A percentile compares a stretch with the other conserved stretches of the same genome.
Conservation (phyloP, 2,888 invertebrate species). For the Drosophila percnosoma region DNA sequence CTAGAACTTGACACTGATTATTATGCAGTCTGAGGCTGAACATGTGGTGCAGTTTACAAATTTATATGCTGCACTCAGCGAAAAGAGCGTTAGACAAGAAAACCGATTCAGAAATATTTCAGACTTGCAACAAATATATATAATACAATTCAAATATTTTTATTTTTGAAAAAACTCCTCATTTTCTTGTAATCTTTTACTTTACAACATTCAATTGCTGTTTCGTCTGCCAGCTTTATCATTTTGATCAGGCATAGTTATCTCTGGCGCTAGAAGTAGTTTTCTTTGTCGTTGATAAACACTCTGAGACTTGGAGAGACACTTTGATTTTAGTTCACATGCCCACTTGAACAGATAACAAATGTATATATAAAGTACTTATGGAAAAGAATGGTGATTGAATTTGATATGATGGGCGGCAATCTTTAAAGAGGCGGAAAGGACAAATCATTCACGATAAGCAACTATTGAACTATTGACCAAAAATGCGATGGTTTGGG, state of each 20-base stretch:
- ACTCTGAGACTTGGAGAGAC: conserved; percentile 27
- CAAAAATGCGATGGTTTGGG: not conserved
- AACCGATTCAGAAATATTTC: not conserved
- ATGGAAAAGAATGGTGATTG: not conserved
- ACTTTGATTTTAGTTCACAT: conserved; percentile 6
- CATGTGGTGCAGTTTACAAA: conserved; percentile 56
- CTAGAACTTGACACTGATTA: conserved; percentile 48
- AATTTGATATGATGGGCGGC: conserved; percentile 18
- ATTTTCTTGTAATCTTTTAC: not conserved
- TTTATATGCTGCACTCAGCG: conserved; percentile 42
- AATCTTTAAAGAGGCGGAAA: not conserved
- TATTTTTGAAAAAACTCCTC: not conserved
- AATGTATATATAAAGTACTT: conserved; percentile 1
- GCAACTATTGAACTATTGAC: conserved; percentile 15
- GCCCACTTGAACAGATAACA: conserved; percentile 28
- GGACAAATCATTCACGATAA: conserved; percentile 26
- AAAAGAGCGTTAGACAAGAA: not conserved
- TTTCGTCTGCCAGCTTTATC: not conserved
- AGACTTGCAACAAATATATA: not conserved
- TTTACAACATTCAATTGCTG: not conserved
- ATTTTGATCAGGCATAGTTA: conserved; percentile 25
- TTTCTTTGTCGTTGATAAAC: not conserved
- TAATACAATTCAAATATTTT: not conserved
- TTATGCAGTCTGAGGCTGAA: conserved; percentile 47
- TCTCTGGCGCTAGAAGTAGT: conserved; percentile 27